Conservation (phyloP, 2,113 vertebrate species). For the Bos javanicus region DNA sequence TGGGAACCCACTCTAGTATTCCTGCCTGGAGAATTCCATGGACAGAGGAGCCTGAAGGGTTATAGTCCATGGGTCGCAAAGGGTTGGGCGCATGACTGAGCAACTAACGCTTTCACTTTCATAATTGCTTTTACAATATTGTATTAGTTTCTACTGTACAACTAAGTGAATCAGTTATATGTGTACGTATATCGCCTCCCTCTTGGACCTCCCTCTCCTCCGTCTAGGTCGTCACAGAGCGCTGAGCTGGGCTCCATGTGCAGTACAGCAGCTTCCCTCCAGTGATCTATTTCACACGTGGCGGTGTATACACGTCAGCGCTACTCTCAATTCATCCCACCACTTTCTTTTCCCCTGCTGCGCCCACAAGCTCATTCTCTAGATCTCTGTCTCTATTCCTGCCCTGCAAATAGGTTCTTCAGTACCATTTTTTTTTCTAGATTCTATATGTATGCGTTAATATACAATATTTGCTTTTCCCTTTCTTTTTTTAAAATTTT, state of each 20-base stretch:
- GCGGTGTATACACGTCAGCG: background rate
- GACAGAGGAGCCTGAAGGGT: background rate
- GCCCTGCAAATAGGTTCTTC: background rate
- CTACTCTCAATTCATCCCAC: background rate
- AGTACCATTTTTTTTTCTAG: background rate
- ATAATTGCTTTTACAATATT: background rate
- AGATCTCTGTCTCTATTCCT: background rate
- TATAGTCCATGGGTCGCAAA: background rate
- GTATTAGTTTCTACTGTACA: background rate
- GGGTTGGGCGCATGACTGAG: background rate
- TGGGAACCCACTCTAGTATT: background rate
- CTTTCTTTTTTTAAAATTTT: background rate
- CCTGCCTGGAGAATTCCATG: background rate
- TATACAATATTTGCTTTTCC: background rate
- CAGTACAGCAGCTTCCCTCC: background rate
- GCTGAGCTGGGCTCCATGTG: background rate
- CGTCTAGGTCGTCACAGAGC: background rate
- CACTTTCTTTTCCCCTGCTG: background rate
- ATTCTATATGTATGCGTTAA: background rate
- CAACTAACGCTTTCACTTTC: background rate
- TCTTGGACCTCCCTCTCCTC: background rate
- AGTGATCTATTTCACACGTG: accelerated
- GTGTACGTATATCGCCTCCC: background rate
- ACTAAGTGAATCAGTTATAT: background rate
- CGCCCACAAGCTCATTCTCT: background rate